Conservation (phyloP, 2,888 invertebrate genomes). For the Metalampra italica region DNA sequence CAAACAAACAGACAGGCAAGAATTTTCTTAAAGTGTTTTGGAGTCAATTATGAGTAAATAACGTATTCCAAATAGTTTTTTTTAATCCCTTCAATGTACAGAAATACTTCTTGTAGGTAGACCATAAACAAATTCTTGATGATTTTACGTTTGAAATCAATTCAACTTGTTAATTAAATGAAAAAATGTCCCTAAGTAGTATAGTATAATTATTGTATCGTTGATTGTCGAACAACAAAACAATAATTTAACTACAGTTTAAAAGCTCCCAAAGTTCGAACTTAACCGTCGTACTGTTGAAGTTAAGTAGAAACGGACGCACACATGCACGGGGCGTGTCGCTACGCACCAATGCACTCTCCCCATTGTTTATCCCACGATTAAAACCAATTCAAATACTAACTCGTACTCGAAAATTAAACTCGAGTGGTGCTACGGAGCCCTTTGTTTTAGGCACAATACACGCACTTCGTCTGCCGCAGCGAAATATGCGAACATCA, state of each 20-base stretch:
- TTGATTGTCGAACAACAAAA: no score
- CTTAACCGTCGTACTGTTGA: neutral
- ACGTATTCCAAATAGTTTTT: no score
- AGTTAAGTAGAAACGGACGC: conserved; percentile 13
- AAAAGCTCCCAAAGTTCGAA: neutral
- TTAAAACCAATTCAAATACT: conserved; percentile 76
- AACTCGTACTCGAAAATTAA: conserved; percentile 76
- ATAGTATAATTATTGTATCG: no score
- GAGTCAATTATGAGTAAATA: no score
- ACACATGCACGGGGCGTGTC: conserved; percentile 68
- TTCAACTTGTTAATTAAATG: no score
- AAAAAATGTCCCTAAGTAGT: no score
- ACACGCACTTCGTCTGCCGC: conserved; percentile 42
- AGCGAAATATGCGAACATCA: conserved; percentile 39
- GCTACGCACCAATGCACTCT: conserved; percentile 52
- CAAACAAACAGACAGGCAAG: no score
- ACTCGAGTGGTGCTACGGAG: conserved; percentile 62
- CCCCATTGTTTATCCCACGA: conserved; percentile 77
- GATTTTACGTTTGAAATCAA: no score
- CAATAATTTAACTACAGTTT: neutral
- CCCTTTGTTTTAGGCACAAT: conserved; percentile 74
- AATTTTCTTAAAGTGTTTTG: no score
- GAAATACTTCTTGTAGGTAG: no score
- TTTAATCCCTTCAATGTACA: no score
- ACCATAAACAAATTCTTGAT: no score